Evolutionary conservation across 2,113 vertebrate genomes (phyloP).

Genomic region (Dendropsophus ebraccatus): DNA sequence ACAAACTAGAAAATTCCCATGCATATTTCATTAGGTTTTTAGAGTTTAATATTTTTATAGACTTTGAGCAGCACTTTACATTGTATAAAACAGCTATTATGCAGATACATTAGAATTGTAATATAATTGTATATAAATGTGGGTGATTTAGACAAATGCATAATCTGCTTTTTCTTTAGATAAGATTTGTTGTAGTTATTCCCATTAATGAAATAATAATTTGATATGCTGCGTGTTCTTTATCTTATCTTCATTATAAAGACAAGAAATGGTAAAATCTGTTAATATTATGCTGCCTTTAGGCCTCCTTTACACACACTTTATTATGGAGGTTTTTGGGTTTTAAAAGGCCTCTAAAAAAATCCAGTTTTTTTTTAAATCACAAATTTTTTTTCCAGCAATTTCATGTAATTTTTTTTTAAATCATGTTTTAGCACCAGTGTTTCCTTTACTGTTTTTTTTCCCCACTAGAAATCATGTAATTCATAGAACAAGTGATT

Average conservation of each 20-base stretch:
- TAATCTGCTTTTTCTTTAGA: not conserved
- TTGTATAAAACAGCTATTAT: slow-evolving; percentile 31
- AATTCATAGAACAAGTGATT: too few species aligned
- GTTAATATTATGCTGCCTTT: too few species aligned
- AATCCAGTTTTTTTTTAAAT: too few species aligned
- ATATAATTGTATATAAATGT: slow-evolving; percentile 10
- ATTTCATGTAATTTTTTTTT: too few species aligned
- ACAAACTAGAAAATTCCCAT: slow-evolving; percentile 22
- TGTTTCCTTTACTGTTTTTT: too few species aligned
- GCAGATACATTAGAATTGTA: not conserved
- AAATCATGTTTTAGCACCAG: too few species aligned
- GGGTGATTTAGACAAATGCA: not conserved
- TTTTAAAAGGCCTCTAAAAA: too few species aligned
- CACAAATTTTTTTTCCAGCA: too few species aligned
- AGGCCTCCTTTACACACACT: too few species aligned
- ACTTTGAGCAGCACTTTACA: slow-evolving; percentile 32
- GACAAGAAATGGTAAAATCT: not conserved
- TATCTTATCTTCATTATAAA: not conserved
- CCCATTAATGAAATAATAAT: not conserved
- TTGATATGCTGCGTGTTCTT: not conserved
- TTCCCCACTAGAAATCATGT: too few species aligned
- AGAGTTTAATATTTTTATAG: slow-evolving; percentile 23
- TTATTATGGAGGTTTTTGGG: too few species aligned
- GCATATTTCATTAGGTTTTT: slow-evolving; percentile 47
- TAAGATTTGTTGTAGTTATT: not conserved